phyloP scores from a whole-genome alignment of 2,797 vertebrate species.

The Argyrosomus regius region DNA sequence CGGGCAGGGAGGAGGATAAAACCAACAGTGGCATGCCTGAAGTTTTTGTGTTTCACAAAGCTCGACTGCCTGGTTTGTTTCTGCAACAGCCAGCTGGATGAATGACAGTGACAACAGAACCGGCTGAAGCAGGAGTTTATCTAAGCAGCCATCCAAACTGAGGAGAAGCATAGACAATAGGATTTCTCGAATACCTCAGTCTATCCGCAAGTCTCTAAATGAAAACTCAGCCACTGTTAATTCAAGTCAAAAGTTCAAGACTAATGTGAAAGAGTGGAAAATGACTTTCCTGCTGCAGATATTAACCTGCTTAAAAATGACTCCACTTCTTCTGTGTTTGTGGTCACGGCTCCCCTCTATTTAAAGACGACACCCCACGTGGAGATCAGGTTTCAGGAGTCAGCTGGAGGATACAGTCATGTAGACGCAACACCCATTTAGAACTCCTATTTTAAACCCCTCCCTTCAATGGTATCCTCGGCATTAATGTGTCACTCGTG shows the following conservation, averaged over 20 bases:
- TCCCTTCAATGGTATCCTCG: conserved; percentile 56
- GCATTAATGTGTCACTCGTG: conserved; percentile 66
- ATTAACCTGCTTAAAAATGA: background rate
- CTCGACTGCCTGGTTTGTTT: conserved; percentile 55
- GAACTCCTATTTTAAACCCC: conserved; percentile 71
- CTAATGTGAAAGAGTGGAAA: background rate
- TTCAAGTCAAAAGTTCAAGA: conserved; percentile 10
- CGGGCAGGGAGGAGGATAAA: conserved; percentile 47
- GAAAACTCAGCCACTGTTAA: conserved; percentile 11
- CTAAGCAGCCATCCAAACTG: conserved; percentile 33
- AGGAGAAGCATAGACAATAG: conserved; percentile 38
- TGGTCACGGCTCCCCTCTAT: conserved; percentile 54
- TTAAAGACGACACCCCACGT: conserved; percentile 64
- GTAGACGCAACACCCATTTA: conserved; percentile 59
- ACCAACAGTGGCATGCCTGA: conserved; percentile 73
- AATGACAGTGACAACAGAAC: conserved; percentile 51
- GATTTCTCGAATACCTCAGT: conserved; percentile 56
- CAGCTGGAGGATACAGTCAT: conserved; percentile 69
- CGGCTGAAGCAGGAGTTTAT: conserved; percentile 56
- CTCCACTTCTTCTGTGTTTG: conserved; percentile 34
- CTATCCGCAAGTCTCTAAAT: conserved; percentile 10
- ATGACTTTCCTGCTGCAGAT: background rate
- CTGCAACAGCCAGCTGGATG: conserved; percentile 59
- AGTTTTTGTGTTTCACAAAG: conserved; percentile 59
- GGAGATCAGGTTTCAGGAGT: conserved; percentile 63